Evolutionary conservation across 2,888 invertebrate species (phyloP).

Genomic region (Nomada flava): DNA sequence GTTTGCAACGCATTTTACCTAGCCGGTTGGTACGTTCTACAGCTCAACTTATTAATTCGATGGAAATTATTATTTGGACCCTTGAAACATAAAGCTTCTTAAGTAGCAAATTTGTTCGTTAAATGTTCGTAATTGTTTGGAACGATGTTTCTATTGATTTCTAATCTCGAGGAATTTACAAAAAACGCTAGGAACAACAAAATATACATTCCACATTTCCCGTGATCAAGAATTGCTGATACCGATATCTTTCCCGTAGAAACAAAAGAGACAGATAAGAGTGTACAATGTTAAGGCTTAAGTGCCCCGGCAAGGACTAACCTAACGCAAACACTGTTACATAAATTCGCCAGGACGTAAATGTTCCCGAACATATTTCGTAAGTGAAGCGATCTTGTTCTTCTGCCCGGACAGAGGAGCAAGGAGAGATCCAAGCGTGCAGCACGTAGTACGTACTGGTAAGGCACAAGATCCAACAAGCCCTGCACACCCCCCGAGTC

Average conservation of each 20-base stretch:
- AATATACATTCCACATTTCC: neutral
- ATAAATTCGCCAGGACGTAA: slow-evolving; percentile 18
- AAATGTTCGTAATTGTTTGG: too few relatives aligned
- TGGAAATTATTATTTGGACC: too few relatives aligned
- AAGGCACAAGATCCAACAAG: slow-evolving; percentile 59
- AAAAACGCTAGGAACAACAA: too few relatives aligned
- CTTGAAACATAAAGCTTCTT: too few relatives aligned
- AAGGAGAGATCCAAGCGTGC: slow-evolving; percentile 58
- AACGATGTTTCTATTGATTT: too few relatives aligned
- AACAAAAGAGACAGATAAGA: neutral
- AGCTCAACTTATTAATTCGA: too few relatives aligned
- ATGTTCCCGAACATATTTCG: slow-evolving; percentile 33
- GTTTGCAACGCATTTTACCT: too few relatives aligned
- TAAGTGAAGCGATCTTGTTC: slow-evolving; percentile 40
- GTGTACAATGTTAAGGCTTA: slow-evolving; percentile 4
- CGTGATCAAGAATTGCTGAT: neutral
- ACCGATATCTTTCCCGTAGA: neutral
- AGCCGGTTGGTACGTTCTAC: too few relatives aligned
- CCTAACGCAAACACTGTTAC: slow-evolving; percentile 15
- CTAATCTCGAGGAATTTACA: too few relatives aligned
- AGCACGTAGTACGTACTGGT: slow-evolving; percentile 53
- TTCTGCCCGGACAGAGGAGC: slow-evolving; percentile 35
- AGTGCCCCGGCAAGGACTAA: neutral
- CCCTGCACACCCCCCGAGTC: slow-evolving; percentile 66
- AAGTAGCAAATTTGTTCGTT: too few relatives aligned